A percentile compares a stretch with the other conserved stretches of the same genome.
Evolutionary conservation across 2,797 vertebrate genomes (phyloP).

Genomic region (Australoheros facetus): DNA sequence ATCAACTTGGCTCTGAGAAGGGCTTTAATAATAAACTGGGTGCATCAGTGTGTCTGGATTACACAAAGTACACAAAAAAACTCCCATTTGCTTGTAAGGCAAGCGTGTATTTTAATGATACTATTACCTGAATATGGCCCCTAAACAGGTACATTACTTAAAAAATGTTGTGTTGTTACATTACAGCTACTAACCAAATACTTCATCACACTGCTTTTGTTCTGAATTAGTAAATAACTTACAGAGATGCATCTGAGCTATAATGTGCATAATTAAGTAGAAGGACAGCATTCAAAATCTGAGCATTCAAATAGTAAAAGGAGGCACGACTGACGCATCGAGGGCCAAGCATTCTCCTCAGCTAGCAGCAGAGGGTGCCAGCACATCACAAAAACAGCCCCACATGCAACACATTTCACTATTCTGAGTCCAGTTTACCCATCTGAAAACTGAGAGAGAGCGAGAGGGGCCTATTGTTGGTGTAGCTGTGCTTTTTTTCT

Average conservation of each 20-base stretch:
- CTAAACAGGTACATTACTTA: background rate
- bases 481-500: slow-evolving; percentile 10
- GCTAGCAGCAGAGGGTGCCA: slow-evolving; percentile 81
- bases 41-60: background rate
- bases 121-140: slow-evolving; percentile 11
- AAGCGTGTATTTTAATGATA: slow-evolving; percentile 14
- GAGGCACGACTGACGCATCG: slow-evolving; percentile 6
- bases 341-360: slow-evolving; percentile 55
- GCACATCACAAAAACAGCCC: slow-evolving; percentile 58
- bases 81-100: background rate
- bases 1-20: slow-evolving; percentile 63
- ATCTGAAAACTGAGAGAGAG: slow-evolving; percentile 10
- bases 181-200: background rate
- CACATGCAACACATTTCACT: slow-evolving; percentile 16
- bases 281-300: background rate
- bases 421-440: slow-evolving; percentile 20
- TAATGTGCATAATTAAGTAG: background rate
- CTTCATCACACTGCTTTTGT: background rate
- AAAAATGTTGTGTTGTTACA: slow-evolving; percentile 2
- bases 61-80: slow-evolving; percentile 16
- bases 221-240: background rate
- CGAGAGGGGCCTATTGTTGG: background rate
- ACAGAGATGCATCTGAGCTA: background rate
- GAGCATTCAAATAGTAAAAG: background rate
- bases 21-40: slow-evolving; percentile 46